phyloP scores from a whole-genome alignment of 2,888 invertebrate genomes.

The Timandra comae region DNA sequence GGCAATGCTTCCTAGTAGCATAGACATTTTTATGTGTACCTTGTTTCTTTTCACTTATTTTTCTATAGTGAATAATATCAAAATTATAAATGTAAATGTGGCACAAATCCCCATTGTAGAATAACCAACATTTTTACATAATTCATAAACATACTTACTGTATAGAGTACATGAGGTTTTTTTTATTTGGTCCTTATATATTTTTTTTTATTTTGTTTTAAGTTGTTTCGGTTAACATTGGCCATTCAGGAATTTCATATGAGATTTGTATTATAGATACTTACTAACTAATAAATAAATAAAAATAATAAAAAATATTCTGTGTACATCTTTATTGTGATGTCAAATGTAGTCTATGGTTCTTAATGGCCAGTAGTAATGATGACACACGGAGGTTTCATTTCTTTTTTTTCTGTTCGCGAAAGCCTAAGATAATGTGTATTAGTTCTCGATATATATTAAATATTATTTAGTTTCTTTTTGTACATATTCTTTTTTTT shows the following conservation, averaged over 20 bases:
- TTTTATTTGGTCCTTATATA: slow-evolving; percentile 41
- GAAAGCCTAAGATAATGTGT: slow-evolving; percentile 30
- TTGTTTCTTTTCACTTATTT: slow-evolving; percentile 10
- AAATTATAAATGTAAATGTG: slow-evolving; percentile 27
- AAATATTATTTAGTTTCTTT: slow-evolving; percentile 31
- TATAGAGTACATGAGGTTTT: slow-evolving; percentile 40
- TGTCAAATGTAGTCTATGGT: slow-evolving; percentile 33
- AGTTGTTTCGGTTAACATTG: slow-evolving; percentile 48
- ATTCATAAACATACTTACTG: slow-evolving; percentile 20
- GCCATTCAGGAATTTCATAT: slow-evolving; percentile 65
- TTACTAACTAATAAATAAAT: slow-evolving; percentile 46
- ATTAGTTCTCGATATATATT: slow-evolving; percentile 29
- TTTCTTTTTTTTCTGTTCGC: slow-evolving; percentile 24
- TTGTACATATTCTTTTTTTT: slow-evolving; percentile 51
- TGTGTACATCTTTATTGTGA: slow-evolving; percentile 38
- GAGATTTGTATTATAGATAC: slow-evolving; percentile 67
- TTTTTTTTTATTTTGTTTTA: slow-evolving; percentile 49
- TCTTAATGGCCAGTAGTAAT: slow-evolving; percentile 27
- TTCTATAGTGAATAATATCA: slow-evolving; percentile 12
- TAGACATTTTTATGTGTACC: slow-evolving; percentile 16
- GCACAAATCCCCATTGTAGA: slow-evolving; percentile 39
- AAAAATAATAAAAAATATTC: slow-evolving; percentile 38
- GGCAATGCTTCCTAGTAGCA: slow-evolving; percentile 13
- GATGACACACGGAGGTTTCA: slow-evolving; percentile 8
- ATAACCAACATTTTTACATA: slow-evolving; percentile 20